Percentiles rank a stretch among this genome's conserved stretches.
Evolutionary conservation across 2,113 vertebrate species (phyloP).

Genomic region (Notothenia coriiceps): DNA sequence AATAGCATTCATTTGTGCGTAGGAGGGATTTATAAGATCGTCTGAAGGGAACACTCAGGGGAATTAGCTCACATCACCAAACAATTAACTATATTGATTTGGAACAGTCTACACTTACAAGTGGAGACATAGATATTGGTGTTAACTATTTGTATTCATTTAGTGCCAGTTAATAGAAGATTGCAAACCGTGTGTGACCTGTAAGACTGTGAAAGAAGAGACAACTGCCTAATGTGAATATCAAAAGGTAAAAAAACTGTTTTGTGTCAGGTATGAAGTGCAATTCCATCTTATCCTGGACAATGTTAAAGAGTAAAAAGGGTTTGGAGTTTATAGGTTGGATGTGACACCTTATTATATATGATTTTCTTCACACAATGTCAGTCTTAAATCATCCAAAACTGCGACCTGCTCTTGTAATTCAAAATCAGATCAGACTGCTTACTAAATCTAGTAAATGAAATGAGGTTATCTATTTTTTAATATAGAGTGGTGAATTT

Average conservation of each 20-base stretch:
- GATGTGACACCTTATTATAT: not conserved
- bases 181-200: not conserved
- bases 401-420: conserved; percentile 6
- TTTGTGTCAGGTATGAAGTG: not conserved
- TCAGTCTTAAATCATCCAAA: conserved; percentile 2
- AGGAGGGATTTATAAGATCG: conserved; percentile 13
- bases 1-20: not conserved
- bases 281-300: not conserved
- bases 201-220: not conserved
- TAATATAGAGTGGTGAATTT: conserved; percentile 32
- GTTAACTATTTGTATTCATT: not conserved
- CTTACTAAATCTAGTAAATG: not conserved
- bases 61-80: conserved; percentile 22
- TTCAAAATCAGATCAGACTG: conserved; percentile 18
- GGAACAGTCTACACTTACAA: conserved; percentile 16
- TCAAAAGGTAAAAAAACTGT: not conserved
- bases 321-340: not conserved
- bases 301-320: not conserved
- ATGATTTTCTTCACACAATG: conserved; percentile 5
- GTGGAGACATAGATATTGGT: not conserved
- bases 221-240: not conserved
- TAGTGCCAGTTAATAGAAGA: not conserved
- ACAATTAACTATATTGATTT: conserved; percentile 26
- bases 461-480: conserved; percentile 45
- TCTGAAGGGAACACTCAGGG: not conserved